Evolutionary conservation across 2,797 vertebrate genomes (phyloP), one percentile per base, ranked within the genome.

Genomic region (Nyctalus aviator): DNA sequence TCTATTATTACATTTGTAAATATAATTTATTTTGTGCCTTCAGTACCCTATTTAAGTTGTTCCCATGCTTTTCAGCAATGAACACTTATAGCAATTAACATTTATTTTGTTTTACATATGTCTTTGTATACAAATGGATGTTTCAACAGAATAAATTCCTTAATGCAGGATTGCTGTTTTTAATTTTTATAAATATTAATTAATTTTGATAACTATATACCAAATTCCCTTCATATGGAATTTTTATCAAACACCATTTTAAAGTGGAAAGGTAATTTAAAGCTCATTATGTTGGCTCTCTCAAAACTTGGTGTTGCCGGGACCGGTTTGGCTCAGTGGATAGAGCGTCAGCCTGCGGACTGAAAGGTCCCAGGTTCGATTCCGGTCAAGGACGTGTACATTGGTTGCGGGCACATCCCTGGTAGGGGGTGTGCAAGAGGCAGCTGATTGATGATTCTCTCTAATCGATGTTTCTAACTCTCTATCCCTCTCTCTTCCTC

Each of bases 161-260:
- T 92, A 59, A 44, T 77, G 4, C 6, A 81, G 53, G 20, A 5
- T n/a, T 59, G 69, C 8, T 76, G 8, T 92, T 92, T 81, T 77
- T 77, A 72, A 77, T 92, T 96, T 46, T 84, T 84, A 59, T 57
- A 87, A 86, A 57, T 53, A 86, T 88, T 93, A 66, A 46, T 57
- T 85, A 94, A 50, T 55, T 75, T 48, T 79, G 11, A 85, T 73
- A 62, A 9, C 25, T 9, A 53, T 9, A 37, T 30, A 62, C 8
- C 55, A 89, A 75, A 30, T 44, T 91, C 1, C 17, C 35, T 78
- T 93, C 13, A 55, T 8, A 41, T 35, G 23, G 23, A 59, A 41
- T 41, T 87, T 69, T 88, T 89, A 53, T 87, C 21, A 83, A 84
- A 64, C 41, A 53, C 44, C 44, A 86, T 83, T 95, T 89, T 69